Evolutionary conservation across 64 coral and sea anemone genomes (phyloP).

Genomic region (Actinia tenebrosa): DNA sequence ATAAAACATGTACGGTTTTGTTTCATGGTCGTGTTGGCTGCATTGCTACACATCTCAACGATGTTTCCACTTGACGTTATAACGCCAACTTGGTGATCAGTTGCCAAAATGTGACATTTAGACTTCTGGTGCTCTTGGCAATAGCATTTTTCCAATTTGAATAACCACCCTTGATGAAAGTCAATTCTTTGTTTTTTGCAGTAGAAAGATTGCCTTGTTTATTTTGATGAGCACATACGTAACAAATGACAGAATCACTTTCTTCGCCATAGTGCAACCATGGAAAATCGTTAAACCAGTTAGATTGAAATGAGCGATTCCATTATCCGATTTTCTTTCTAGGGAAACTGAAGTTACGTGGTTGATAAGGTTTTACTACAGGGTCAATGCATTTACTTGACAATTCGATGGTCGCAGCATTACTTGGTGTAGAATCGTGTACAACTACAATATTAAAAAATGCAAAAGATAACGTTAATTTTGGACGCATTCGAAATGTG

Average conservation of each 20-base stretch:
- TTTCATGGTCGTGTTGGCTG: not conserved
- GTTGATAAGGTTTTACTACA: not conserved
- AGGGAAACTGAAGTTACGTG: constrained; percentile 9
- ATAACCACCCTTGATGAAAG: not conserved
- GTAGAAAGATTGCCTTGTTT: not conserved
- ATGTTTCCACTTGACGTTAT: constrained; percentile 1
- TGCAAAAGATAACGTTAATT: not conserved
- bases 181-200: not conserved
- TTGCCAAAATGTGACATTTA: not conserved
- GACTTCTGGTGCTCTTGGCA: not conserved
- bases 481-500: too few species aligned
- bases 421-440: not conserved
- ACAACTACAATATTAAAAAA: not conserved
- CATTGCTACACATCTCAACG: constrained; percentile 7
- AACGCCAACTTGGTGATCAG: not conserved
- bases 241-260: constrained; percentile 25
- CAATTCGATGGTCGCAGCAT: not conserved
- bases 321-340: constrained; percentile 15
- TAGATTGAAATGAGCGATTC: constrained; percentile 19
- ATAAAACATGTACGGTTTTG: not conserved
- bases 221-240: not conserved
- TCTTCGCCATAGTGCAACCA: constrained; percentile 13
- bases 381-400: not conserved
- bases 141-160: not conserved
- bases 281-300: constrained; percentile 29